Base-by-base conservation (phyloP, 2,113 vertebrate species). In the Bungarus multicinctus region DNA sequence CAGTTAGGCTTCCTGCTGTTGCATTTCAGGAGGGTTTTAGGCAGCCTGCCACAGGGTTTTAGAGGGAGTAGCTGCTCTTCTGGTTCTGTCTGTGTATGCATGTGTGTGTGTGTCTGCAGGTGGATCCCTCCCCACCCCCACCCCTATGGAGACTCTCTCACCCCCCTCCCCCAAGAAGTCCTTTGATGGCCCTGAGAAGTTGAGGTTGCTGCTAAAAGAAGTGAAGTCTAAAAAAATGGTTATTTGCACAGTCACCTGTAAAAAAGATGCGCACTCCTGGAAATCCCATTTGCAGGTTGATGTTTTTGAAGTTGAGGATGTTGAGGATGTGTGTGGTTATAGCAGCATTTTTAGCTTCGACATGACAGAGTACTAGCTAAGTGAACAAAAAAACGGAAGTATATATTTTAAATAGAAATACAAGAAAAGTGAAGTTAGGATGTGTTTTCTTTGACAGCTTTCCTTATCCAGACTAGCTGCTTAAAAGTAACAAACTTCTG, bases 1-100 rank as follows among this genome's bases (percentile, higher is more conserved):
- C 95, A 89, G 96, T 92, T 94, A 95, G 96, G 90, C 97, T 98
- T 97, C 97, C 96, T 96, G 87, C 94, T 1, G 90, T 95, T 92
- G 94, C 95, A 94, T 96, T 97, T 97, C 96, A 96, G 94, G 93
- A 95, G 69, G 39, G 94, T 11, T 14, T 50, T 93, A 25, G 47
- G n/a, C 86, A 7, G 86, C 94, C 74, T 91, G 3, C 50, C 6
- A 43, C 4, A 12, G 34, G 52, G 11, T 58, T 47, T 81, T 39
- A 20, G 74, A 43, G 18, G 18, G 18, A 23, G 34, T 8, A 20
- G 74, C 69, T 0, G 30, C 30, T 69, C 14, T 69, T n/a, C n/a
- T 34, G n/a, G 5, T 16, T 30, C 23, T 27, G 25, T 1, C 4
- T 57, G 55, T 30, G 58, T 6, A 5, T 57, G 55, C 12, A 25